A percentile compares a stretch with the other conserved stretches of the same genome.
Evolutionary conservation across 2,797 vertebrate species (phyloP).

Genomic region (Poeciliopsis gracilis): DNA sequence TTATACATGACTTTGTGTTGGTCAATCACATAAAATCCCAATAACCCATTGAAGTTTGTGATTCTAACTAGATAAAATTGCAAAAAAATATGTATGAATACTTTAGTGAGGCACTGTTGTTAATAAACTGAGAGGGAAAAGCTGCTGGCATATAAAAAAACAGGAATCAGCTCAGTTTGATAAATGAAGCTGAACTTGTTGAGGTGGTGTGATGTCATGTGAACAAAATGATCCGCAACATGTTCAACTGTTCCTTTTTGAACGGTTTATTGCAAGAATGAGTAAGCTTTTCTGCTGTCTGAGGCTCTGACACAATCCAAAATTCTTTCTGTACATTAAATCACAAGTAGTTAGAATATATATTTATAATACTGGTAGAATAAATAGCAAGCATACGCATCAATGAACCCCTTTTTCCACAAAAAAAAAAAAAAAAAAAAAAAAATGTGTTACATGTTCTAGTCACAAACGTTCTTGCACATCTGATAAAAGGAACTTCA

Average conservation of each 20-base stretch:
- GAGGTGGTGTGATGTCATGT: conserved; percentile 38
- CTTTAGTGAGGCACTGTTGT: conserved; percentile 1
- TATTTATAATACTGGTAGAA: conserved; percentile 35
- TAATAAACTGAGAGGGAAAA: not conserved
- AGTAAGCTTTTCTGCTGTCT: conserved; percentile 25
- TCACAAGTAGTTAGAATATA: conserved; percentile 39
- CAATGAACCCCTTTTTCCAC: conserved; percentile 45
- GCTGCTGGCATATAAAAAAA: conserved; percentile 10
- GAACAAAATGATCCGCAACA: conserved; percentile 31
- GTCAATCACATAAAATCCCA: not conserved
- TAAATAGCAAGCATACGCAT: conserved; percentile 11
- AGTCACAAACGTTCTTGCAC: conserved; percentile 19
- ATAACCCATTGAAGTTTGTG: not conserved
- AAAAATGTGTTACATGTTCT: conserved; percentile 19
- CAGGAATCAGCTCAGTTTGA: conserved; percentile 22
- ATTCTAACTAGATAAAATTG: not conserved
- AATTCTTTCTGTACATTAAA: conserved; percentile 22
- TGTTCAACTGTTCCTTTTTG: conserved; percentile 21
- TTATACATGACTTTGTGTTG: not conserved
- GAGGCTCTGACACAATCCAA: conserved; percentile 23
- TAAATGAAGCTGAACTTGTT: conserved; percentile 48
- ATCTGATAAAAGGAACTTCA: conserved; percentile 26
- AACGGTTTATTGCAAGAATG: conserved; percentile 26
- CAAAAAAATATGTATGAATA: not conserved
- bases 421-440: not conserved